These are phyloP conservation scores for Drosophila subpulchrella DNA, from an alignment of 1,140 invertebrate genomes.

Conservation along the genomic window DNA sequence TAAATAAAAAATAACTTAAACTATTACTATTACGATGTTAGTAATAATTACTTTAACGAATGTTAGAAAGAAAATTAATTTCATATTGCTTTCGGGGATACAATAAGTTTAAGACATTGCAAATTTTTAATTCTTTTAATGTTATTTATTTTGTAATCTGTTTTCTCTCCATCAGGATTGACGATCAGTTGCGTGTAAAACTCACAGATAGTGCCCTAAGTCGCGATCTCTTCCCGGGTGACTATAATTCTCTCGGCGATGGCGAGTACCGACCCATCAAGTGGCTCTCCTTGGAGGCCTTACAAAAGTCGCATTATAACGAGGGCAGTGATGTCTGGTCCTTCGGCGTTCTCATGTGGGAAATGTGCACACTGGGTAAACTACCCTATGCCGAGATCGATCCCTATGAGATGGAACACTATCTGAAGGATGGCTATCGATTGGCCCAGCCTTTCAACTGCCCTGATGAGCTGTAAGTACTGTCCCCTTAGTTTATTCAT, in stretches of 20 bases:
- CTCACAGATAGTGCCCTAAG: conserved; percentile 96
- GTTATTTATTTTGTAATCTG: neutral
- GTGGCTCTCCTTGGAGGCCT: conserved; percentile 96
- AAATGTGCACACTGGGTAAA: conserved; percentile 96
- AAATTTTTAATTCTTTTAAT: neutral
- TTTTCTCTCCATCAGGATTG: conserved; percentile 85
- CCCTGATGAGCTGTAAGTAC: conserved; percentile 96
- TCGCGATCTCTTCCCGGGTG: conserved; percentile 95
- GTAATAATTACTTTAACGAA: no score
- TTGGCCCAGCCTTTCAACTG: conserved; percentile 97
- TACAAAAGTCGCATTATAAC: conserved; percentile 93
- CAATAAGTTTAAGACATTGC: neutral
- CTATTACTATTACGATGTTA: no score
- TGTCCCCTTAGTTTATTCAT: no score
- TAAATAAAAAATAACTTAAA: no score
- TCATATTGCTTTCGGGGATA: no score
- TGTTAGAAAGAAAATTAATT: no score
- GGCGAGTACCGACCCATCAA: conserved; percentile 98
- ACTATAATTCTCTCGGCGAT: conserved; percentile 97
- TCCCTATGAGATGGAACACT: conserved; percentile 96
- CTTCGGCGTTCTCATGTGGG: conserved; percentile 97
- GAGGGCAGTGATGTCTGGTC: conserved; percentile 97
- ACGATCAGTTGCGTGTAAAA: conserved; percentile 94
- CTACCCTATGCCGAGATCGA: conserved; percentile 90
- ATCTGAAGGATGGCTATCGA: conserved; percentile 95